These are phyloP conservation scores for Drosophila guanche DNA, from an alignment of 1,140 invertebrate genomes.

Conservation along the genomic window DNA sequence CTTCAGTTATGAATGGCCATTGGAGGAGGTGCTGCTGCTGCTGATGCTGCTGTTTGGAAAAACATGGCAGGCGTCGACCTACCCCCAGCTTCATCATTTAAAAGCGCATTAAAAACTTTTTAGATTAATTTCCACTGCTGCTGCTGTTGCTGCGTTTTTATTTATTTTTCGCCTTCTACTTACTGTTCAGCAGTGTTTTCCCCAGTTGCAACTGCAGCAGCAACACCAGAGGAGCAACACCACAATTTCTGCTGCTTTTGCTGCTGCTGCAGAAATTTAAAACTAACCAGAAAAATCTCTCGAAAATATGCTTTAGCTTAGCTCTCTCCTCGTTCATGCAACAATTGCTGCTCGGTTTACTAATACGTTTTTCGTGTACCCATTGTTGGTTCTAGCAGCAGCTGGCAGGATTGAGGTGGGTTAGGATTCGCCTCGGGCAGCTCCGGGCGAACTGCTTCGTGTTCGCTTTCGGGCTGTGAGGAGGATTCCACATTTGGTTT, in stretches of 20 bases:
- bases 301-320: slow-evolving; percentile 27
- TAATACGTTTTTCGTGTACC: slow-evolving; percentile 71
- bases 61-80: slow-evolving; percentile 28
- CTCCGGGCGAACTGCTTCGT: background rate
- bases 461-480: slow-evolving; percentile 12
- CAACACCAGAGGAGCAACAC: too few species aligned
- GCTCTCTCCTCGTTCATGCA: slow-evolving; percentile 1
- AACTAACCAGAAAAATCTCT: slow-evolving; percentile 16
- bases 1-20: slow-evolving; percentile 70
- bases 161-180: slow-evolving; percentile 40
- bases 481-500: slow-evolving; percentile 18
- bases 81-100: slow-evolving; percentile 76
- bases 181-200: slow-evolving; percentile 23
- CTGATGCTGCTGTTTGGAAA: slow-evolving; percentile 22
- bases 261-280: slow-evolving; percentile 56
- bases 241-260: too few species aligned
- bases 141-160: slow-evolving; percentile 40
- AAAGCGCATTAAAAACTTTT: slow-evolving; percentile 83
- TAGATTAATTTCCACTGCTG: slow-evolving; percentile 79
- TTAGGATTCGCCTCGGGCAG: too few species aligned
- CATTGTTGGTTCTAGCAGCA: slow-evolving; percentile 25
- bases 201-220: slow-evolving; percentile 4
- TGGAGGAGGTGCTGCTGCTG: slow-evolving; percentile 41
- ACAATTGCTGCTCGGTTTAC: slow-evolving; percentile 50
- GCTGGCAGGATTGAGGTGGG: too few species aligned